Percentiles rank a stretch among this genome's conserved stretches.
Conservation (phyloP, 2,113 vertebrate genomes). For the Argyrosomus japonicus region DNA sequence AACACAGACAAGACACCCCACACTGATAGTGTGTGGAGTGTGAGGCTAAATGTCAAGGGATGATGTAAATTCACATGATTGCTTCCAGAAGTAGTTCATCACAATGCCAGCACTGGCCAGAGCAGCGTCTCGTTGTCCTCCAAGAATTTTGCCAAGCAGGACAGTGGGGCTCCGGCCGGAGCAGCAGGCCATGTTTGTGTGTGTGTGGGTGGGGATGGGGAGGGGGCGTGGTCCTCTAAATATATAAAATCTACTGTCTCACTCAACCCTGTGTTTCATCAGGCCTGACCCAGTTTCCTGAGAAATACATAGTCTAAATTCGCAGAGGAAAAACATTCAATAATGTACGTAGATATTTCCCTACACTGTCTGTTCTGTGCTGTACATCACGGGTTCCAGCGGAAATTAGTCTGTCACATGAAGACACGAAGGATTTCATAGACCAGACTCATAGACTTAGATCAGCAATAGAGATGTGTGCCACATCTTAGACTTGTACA, state of each 20-base stretch:
- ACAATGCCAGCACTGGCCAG: constrained; percentile 60
- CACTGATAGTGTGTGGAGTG: constrained; percentile 68
- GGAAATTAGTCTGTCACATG: constrained; percentile 23
- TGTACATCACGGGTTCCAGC: background rate
- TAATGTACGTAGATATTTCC: constrained; percentile 28
- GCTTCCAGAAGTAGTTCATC: constrained; percentile 76
- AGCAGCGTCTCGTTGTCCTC: constrained; percentile 60
- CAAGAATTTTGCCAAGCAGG: constrained; percentile 32
- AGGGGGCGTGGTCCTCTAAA: background rate
- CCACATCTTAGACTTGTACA: constrained; percentile 35
- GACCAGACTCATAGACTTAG: constrained; percentile 7
- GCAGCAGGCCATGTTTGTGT: background rate
- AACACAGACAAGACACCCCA: constrained; percentile 45
- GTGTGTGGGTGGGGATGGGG: background rate
- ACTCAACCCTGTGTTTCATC: constrained; percentile 25
- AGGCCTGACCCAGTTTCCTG: constrained; percentile 23
- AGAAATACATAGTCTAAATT: background rate
- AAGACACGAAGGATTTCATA: constrained; percentile 8
- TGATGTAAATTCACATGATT: constrained; percentile 80
- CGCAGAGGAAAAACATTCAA: background rate
- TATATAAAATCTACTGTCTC: constrained; percentile 19
- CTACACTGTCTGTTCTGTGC: background rate
- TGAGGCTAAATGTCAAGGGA: constrained; percentile 80
- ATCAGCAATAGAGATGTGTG: constrained; percentile 24
- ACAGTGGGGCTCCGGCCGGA: constrained; percentile 6